Evolutionary conservation across 1,140 invertebrate genomes (phyloP).

Genomic region (Fopius arisanus): DNA sequence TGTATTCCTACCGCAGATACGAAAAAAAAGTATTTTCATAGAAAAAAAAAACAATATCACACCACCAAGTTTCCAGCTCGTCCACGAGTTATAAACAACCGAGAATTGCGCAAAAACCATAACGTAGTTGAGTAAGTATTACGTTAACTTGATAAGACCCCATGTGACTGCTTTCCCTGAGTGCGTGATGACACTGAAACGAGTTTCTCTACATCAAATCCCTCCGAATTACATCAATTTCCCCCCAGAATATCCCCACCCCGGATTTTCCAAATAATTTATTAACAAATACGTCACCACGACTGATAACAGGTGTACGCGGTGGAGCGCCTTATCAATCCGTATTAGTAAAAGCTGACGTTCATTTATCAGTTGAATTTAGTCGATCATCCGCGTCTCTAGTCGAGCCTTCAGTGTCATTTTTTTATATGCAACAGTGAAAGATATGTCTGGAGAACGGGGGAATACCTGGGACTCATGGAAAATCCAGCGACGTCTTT

Average conservation of each 20-base stretch:
- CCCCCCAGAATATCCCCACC: no score
- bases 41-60: no score
- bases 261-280: no score
- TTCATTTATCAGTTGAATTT: background rate
- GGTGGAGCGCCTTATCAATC: background rate
- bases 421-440: no score
- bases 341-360: no score
- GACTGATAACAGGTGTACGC: background rate
- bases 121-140: background rate
- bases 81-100: background rate
- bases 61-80: no score
- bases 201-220: background rate
- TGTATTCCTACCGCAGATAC: no score
- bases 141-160: background rate
- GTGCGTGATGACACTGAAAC: background rate
- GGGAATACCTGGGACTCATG: background rate
- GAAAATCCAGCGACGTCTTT: background rate
- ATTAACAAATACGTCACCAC: background rate
- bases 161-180: background rate
- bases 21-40: background rate
- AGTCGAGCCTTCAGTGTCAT: background rate
- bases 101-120: background rate
- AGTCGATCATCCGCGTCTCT: background rate
- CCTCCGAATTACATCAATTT: background rate
- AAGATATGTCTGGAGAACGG: background rate